phyloP scores from a whole-genome alignment of 1,140 invertebrate species.

The Caenorhabditis inopinata region DNA sequence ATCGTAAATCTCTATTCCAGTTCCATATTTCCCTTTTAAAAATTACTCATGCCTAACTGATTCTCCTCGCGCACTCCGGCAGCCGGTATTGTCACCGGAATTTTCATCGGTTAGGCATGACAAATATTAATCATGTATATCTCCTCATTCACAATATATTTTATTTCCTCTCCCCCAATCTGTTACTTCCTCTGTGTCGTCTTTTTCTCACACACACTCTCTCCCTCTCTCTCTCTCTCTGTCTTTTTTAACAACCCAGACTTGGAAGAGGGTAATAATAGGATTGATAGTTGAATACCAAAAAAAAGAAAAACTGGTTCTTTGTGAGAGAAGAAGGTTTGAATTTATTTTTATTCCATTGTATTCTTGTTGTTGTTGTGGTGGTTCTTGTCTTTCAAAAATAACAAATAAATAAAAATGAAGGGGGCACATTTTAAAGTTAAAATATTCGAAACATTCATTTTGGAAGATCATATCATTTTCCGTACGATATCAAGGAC shows the following conservation, averaged over 20 bases:
- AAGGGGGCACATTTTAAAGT: background rate
- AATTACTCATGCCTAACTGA: background rate
- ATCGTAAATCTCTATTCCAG: no score
- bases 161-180: background rate
- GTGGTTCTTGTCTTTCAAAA: background rate
- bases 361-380: constrained; percentile 27
- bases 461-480: constrained; percentile 18
- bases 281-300: constrained; percentile 16
- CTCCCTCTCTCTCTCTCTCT: background rate
- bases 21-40: background rate
- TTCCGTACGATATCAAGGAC: constrained; percentile 12
- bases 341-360: constrained; percentile 28
- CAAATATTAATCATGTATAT: background rate
- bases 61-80: background rate
- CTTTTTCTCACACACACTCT: background rate
- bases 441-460: background rate
- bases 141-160: no score
- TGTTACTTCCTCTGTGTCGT: background rate
- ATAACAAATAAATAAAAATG: background rate
- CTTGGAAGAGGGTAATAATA: constrained; percentile 4
- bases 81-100: no score
- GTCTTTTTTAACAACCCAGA: background rate
- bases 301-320: constrained; percentile 21
- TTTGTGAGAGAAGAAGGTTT: constrained; percentile 21
- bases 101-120: constrained; percentile 22